Evolutionary conservation across 2,113 vertebrate genomes (phyloP), one percentile per base, ranked within the genome.

Genomic region (Podarcis muralis): DNA sequence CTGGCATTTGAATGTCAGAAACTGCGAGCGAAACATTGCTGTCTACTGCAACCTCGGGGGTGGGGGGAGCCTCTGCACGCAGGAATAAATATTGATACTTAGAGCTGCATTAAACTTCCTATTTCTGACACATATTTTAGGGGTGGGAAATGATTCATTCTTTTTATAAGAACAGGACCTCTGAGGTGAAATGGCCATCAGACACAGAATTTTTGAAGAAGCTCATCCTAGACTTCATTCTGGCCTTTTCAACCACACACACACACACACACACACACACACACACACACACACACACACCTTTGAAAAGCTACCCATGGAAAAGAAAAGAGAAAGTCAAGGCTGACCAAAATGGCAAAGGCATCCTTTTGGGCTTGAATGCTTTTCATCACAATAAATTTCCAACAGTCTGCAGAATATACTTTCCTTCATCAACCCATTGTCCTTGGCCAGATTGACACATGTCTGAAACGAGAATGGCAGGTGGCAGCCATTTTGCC

Each of bases 1-100:
- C 76, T 94, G 30, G 11, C 83, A 90, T 90, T 91, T 89, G 83
- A 48, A 90, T 81, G 71, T 91, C 92, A 94, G 72, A 91, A 93
- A 89, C 68, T 83, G 86, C 87, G 37, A 91, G 71, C 69, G 90
- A 66, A 81, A 87, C 35, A 88, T 76, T 40, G 30, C 25, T 74
- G 30, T 48, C 43, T 92, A 20, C n/a, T 89, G 85, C 90, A 91
- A 72, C 69, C 81, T 94, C 89, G 89, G n/a, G 78, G 72, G 85
- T 23, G 15, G 88, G 69, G 85, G 27, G 12, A 76, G 80, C 72
- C 91, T 40, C 89, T 78, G 22, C 90, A 90, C 2, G 1, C 27
- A 82, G 37, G 94, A 93, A 86, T 88, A 91, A 80, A 84, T 88
- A 88, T 93, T 88, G 4, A 40, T 87, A 81, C 88, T 93, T 83